Percentiles rank a stretch among this genome's conserved stretches.
phyloP scores from a whole-genome alignment of 2,888 invertebrate genomes.

The Uropetala carovei region DNA sequence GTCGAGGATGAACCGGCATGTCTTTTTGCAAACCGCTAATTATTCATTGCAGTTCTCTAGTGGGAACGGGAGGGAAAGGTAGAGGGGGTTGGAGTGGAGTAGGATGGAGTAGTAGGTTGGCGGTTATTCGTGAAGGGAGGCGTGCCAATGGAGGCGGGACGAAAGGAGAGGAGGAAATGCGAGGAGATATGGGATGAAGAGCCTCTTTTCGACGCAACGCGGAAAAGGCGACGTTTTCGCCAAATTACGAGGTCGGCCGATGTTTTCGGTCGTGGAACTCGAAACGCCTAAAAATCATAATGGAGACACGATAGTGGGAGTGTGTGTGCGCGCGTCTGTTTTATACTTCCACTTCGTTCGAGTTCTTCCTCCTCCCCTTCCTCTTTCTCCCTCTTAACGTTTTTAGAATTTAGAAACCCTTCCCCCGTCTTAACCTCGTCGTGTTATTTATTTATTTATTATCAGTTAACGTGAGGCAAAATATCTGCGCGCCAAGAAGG shows the following conservation, averaged over 20 bases:
- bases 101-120: neutral
- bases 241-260: too few species aligned
- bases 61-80: neutral
- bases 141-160: neutral
- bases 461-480: neutral
- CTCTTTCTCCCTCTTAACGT: too few species aligned
- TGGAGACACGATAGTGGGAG: too few species aligned
- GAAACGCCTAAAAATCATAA: too few species aligned
- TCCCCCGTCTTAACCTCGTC: too few species aligned
- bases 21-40: conserved; percentile 13
- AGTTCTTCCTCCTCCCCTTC: too few species aligned
- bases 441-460: neutral
- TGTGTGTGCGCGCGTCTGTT: too few species aligned
- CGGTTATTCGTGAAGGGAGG: neutral
- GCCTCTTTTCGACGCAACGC: too few species aligned
- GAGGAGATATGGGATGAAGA: neutral
- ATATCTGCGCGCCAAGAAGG: neutral
- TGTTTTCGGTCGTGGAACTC: too few species aligned
- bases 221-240: too few species aligned
- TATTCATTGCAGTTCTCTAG: neutral
- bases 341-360: too few species aligned
- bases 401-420: too few species aligned
- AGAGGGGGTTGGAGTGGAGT: neutral
- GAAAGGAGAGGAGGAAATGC: neutral
- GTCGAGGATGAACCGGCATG: neutral